Evolutionary conservation across 2,888 invertebrate species (phyloP), one percentile per base, ranked within the genome.

Genomic region (Cremastinae sp.): DNA sequence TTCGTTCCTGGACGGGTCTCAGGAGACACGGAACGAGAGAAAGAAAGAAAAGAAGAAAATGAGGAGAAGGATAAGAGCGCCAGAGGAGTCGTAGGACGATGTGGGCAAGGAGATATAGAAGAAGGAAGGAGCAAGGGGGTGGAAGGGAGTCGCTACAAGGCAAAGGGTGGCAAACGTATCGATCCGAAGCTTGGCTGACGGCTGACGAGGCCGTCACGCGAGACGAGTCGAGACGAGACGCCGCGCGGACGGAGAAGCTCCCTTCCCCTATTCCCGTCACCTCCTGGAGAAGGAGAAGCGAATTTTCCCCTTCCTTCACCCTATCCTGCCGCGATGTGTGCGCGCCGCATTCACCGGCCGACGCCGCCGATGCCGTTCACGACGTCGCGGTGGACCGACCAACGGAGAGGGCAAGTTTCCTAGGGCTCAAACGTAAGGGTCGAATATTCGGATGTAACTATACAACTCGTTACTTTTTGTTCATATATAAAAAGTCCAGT

Each of bases 141-240:
- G 64, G 59, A 73, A 69, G 78, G 28, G 28, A 5, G 2, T 28
- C 28, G 28, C 28, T 28, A 78, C 71, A 76, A 64, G 65, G 74
- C 62, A 78, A 84, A 85, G 85, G 87, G 87, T 87, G 87, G 86
- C 84, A 85, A 86, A 87, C 88, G 87, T 89, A 89, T 89, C 89
- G 89, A 89, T 89, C 89, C 88, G 85, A 86, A 78, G 80, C 88
- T 87, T 85, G 86, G 86, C 88, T 89, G 89, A 89, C 89, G 89
- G 88, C 89, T 89, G 89, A 89, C 89, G 89, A 89, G 86, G 88
- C 89, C 89, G 89, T 89, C 89, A 89, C 88, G 89, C 89, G 86
- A 89, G 89, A 89, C 89, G 89, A 89, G 89, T 83, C 87, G 87
- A 87, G 88, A 85, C 87, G 88, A 86, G 84, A 83, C 83, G 81